phyloP scores from a whole-genome alignment of 1,140 invertebrate species.

The Caenorhabditis latens region DNA sequence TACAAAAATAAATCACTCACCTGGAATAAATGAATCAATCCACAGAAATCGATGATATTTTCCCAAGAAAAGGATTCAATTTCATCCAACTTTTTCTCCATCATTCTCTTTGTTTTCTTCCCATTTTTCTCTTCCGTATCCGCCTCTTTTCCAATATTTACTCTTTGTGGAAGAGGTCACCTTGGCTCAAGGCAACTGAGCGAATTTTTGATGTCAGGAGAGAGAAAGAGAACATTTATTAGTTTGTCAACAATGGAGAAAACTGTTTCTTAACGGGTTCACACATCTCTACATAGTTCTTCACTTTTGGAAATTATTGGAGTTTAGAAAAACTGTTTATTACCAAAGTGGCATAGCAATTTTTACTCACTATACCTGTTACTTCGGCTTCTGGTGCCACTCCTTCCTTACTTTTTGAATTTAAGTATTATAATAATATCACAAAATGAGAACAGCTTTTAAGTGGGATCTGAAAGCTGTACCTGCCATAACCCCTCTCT shows the following conservation, averaged over 20 bases:
- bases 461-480: no score
- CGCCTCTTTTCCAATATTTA: conserved; percentile 34
- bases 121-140: conserved; percentile 26
- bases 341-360: no score
- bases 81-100: not conserved
- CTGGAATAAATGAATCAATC: not conserved
- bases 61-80: conserved; percentile 51
- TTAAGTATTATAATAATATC: no score
- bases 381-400: no score
- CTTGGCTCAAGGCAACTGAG: conserved; percentile 31
- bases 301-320: no score
- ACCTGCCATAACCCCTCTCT: not conserved
- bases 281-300: no score
- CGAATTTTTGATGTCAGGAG: conserved; percentile 21
- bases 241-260: conserved; percentile 23
- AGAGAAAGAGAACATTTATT: conserved; percentile 41
- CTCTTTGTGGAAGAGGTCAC: conserved; percentile 48
- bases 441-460: no score
- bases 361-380: no score
- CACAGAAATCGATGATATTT: not conserved
- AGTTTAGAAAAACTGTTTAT: no score
- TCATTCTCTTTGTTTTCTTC: not conserved
- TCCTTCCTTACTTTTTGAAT: no score
- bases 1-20: not conserved
- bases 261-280: not conserved